Percentiles rank a stretch among this genome's conserved stretches.
These are phyloP conservation scores for Odontomachus brunneus DNA, from an alignment of 1,140 invertebrate genomes.

Conservation along the genomic window DNA sequence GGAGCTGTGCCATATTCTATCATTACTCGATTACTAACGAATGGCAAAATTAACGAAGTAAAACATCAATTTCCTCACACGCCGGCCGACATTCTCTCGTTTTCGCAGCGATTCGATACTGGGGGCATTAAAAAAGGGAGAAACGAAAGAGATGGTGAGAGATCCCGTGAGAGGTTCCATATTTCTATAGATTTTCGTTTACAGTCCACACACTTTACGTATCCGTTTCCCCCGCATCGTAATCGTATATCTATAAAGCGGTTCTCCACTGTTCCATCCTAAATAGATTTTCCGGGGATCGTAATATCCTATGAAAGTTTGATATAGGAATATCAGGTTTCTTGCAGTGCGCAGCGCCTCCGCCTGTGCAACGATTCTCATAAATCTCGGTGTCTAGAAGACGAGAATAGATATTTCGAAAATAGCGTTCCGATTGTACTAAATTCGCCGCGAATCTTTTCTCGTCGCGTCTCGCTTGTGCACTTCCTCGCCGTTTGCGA, in stretches of 20 bases:
- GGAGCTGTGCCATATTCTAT: not conserved
- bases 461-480: not conserved
- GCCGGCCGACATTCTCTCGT: not conserved
- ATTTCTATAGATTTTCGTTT: constrained; percentile 59
- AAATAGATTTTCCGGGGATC: constrained; percentile 50
- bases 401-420: constrained; percentile 27
- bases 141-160: not conserved
- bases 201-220: constrained; percentile 22
- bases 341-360: not conserved
- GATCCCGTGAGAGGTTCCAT: constrained; percentile 31
- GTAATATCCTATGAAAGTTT: constrained; percentile 40
- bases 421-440: not conserved
- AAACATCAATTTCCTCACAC: constrained; percentile 16
- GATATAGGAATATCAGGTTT: constrained; percentile 46
- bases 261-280: constrained; percentile 39
- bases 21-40: not conserved
- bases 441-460: not conserved
- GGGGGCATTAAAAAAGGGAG: not conserved
- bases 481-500: not conserved
- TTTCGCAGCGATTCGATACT: not conserved
- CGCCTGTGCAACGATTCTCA: not conserved
- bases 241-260: constrained; percentile 46
- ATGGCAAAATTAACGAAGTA: not conserved
- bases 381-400: constrained; percentile 11
- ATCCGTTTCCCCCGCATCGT: constrained; percentile 26